Conservation (phyloP, 2,888 invertebrate genomes). For the Oscheius sp. region DNA sequence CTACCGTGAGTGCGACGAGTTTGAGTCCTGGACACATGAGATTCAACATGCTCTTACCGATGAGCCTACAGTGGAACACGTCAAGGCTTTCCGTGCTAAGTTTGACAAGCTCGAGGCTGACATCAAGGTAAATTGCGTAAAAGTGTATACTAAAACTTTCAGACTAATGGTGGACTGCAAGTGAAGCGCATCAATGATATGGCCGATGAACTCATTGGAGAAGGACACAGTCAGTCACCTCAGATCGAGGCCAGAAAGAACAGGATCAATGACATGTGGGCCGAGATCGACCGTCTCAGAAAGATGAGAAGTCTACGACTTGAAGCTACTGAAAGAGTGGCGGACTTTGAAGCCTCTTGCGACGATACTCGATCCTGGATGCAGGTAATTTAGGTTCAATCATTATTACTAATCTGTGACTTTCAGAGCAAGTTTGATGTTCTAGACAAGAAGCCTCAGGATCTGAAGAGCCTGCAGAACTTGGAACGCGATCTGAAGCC, state of each 20-base stretch:
- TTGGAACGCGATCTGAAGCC: constrained; percentile 93
- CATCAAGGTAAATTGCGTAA: constrained; percentile 75
- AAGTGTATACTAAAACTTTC: constrained; percentile 73
- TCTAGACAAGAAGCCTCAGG: constrained; percentile 79
- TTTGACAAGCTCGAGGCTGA: constrained; percentile 84
- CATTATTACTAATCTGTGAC: background rate
- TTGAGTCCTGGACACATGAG: constrained; percentile 94
- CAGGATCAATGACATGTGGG: constrained; percentile 39
- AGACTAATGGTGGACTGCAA: constrained; percentile 87
- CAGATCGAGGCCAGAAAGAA: constrained; percentile 51
- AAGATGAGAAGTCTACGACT: constrained; percentile 82
- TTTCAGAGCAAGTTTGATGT: constrained; percentile 85
- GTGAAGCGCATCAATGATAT: constrained; percentile 89
- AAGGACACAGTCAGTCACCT: constrained; percentile 81
- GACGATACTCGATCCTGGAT: constrained; percentile 98
- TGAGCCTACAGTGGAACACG: constrained; percentile 87
- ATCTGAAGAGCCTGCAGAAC: constrained; percentile 75
- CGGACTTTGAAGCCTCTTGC: constrained; percentile 92
- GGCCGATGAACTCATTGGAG: constrained; percentile 85
- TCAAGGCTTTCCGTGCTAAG: constrained; percentile 79
- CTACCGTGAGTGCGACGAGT: constrained; percentile 95
- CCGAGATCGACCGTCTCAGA: constrained; percentile 38
- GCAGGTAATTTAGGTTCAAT: constrained; percentile 77
- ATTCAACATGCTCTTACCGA: constrained; percentile 88
- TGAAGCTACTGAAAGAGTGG: constrained; percentile 91